Evolutionary conservation across 2,797 vertebrate species (phyloP).

Genomic region (Eidolon dupreanum): DNA sequence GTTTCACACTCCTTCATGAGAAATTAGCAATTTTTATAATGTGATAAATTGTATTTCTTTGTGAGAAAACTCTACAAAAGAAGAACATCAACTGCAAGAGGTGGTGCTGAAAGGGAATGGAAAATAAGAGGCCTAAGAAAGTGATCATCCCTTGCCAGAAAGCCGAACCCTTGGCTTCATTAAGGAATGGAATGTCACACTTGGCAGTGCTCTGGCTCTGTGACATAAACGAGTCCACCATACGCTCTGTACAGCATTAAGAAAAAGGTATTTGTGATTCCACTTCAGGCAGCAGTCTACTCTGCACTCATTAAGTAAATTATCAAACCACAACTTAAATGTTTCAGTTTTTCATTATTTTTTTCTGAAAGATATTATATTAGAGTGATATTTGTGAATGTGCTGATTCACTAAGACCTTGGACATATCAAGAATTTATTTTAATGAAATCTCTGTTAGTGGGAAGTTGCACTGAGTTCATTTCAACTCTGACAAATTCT

Average conservation of each 20-base stretch:
- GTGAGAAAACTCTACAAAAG: conserved; percentile 33
- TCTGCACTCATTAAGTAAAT: conserved; percentile 57
- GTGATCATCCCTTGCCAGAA: conserved; percentile 30
- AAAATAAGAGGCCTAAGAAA: conserved; percentile 45
- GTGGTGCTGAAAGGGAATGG: conserved; percentile 20
- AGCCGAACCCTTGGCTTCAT: conserved; percentile 55
- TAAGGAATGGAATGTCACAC: conserved; percentile 57
- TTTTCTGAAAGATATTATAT: conserved; percentile 37
- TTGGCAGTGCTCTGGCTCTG: conserved; percentile 40
- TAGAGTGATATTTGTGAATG: conserved; percentile 43
- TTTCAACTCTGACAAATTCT: conserved; percentile 46
- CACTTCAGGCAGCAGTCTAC: background rate
- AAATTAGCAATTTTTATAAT: conserved; percentile 60
- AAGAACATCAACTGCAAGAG: conserved; percentile 36
- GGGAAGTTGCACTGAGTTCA: conserved; percentile 24
- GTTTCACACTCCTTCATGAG: conserved; percentile 29
- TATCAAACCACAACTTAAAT: conserved; percentile 31
- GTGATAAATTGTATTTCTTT: conserved; percentile 63
- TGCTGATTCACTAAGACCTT: conserved; percentile 35
- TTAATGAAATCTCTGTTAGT: conserved; percentile 7
- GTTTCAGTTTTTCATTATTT: conserved; percentile 40
- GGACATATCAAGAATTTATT: background rate
- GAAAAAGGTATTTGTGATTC: conserved; percentile 45
- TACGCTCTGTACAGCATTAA: background rate
- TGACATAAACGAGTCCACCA: conserved; percentile 56